Base-by-base conservation (phyloP, 2,888 invertebrate species). In the Acronicta aceris region DNA sequence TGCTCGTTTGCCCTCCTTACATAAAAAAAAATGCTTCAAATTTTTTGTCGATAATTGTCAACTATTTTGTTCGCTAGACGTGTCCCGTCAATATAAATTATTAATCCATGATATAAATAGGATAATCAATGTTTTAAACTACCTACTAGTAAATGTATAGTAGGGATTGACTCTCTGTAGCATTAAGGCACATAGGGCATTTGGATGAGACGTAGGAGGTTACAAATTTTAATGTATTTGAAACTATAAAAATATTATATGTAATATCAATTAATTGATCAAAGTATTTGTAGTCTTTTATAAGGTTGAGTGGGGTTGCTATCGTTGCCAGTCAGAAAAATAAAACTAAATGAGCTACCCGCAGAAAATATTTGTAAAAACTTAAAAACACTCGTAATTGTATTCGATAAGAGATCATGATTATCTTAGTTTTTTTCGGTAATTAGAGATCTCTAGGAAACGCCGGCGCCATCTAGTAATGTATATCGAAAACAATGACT, bases 211-310 rank as follows among this genome's bases (percentile, higher is more conserved):
- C 57, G 82, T 87, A 85, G 87, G 70, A 76, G 70, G 73, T 81
- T 82, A 78, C 21, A 73, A 74, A 76, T 61, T 61, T 71, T 49
- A 68, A 76, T 78, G 78, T 79, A 78, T 73, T 76, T 76, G 71
- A 81, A 79, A 74, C 74, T 76, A 69, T 68, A 67, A 61, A 66
- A 49, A 69, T 40, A 58, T 53, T 17, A 76, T 42, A 76, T 69
- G 75, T 77, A 65, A 79, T 80, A 79, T 78, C 71, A 74, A 81
- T 76, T 71, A 74, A 85, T 86, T 85, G 84, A 84, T 85, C 83
- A 86, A 86, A 83, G 77, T 88, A 86, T 83, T 83, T 79, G 85
- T 89, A 89, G 89, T 88, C 65, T 91, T 90, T 90, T 89, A 86
- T 90, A 89, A 85, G 83, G 60, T 81, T 81, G 83, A 58, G 45